A percentile compares a stretch with the other conserved stretches of the same genome.
These are phyloP conservation scores for Gerris buenoi DNA, from an alignment of 1,140 invertebrate genomes.

Conservation along the genomic window DNA sequence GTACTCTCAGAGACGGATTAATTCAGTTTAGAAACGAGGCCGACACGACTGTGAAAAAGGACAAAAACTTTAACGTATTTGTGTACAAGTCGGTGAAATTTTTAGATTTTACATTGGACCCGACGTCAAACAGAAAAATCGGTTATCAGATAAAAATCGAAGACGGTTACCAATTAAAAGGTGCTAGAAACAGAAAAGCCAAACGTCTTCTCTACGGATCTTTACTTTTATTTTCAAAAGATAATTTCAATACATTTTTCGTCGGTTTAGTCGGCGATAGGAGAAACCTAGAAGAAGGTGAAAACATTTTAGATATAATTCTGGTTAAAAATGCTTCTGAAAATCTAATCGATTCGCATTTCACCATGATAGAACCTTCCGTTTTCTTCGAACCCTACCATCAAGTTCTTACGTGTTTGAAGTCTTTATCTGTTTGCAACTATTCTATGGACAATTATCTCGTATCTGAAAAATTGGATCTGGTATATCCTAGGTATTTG, in stretches of 20 bases:
- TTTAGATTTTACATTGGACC: neutral
- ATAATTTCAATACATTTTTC: conserved; percentile 48
- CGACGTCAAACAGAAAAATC: neutral
- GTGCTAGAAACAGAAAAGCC: conserved; percentile 27
- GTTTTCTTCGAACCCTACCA: conserved; percentile 54
- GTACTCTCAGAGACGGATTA: conserved; percentile 32
- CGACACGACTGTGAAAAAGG: conserved; percentile 1
- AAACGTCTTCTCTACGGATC: conserved; percentile 54
- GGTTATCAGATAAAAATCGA: neutral
- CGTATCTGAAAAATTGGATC: conserved; percentile 30
- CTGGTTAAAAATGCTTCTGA: conserved; percentile 27
- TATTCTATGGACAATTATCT: conserved; percentile 50
- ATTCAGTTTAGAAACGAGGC: conserved; percentile 5
- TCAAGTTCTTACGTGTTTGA: conserved; percentile 42
- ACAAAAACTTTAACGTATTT: neutral
- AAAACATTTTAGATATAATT: conserved; percentile 35
- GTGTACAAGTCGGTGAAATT: neutral
- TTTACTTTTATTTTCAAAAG: conserved; percentile 49
- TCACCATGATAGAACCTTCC: conserved; percentile 46
- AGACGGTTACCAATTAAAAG: conserved; percentile 10
- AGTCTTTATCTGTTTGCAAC: conserved; percentile 33
- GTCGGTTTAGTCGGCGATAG: conserved; percentile 48
- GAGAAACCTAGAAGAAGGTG: conserved; percentile 33
- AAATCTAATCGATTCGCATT: conserved; percentile 29
- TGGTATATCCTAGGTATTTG: conserved; percentile 20